These are phyloP conservation scores for Vanessa tameamea DNA, from an alignment of 1,140 invertebrate genomes.

Conservation along the genomic window DNA sequence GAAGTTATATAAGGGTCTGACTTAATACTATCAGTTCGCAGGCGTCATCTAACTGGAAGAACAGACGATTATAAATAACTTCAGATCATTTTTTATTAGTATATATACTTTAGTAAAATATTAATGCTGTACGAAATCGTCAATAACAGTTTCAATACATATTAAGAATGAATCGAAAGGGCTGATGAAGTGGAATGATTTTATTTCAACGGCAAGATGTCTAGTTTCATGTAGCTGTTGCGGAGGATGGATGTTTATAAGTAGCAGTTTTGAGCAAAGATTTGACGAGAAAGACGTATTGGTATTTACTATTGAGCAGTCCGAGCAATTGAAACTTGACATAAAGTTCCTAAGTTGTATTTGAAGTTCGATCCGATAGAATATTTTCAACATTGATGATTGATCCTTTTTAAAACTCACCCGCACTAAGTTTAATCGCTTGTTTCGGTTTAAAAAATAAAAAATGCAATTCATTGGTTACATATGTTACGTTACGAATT, in stretches of 20 bases:
- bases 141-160: background rate
- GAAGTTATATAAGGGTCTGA: background rate
- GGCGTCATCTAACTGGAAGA: background rate
- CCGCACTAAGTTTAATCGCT: background rate
- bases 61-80: background rate
- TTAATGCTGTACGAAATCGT: background rate
- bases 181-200: background rate
- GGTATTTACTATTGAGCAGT: too few species aligned
- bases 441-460: background rate
- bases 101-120: background rate
- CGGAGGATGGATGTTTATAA: too few species aligned
- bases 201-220: background rate
- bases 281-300: too few species aligned
- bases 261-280: too few species aligned
- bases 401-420: too few species aligned
- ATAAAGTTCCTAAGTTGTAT: background rate
- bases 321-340: too few species aligned
- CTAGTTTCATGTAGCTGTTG: too few species aligned
- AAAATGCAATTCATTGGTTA: background rate
- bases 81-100: background rate
- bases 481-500: too few species aligned
- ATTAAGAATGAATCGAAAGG: background rate
- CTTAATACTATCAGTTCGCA: too few species aligned
- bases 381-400: conserved; percentile 4
- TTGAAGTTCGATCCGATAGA: background rate